A percentile compares a stretch with the other conserved stretches of the same genome.
phyloP scores from a whole-genome alignment of 2,113 vertebrate species.

The Austrofundulus limnaeus region DNA sequence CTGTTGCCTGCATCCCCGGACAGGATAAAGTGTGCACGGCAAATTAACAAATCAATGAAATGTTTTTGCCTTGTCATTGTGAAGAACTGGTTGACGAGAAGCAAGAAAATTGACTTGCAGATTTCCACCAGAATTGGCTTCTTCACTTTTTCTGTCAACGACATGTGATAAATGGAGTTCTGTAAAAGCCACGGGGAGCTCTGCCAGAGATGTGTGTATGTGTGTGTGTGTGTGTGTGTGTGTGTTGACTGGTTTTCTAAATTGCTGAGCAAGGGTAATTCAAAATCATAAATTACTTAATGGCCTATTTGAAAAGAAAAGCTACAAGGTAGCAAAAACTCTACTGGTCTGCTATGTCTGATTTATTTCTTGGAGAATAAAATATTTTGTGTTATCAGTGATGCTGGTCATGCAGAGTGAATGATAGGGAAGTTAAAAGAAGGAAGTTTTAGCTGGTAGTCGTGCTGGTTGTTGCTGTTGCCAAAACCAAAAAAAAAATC shows the following conservation, averaged over 20 bases:
- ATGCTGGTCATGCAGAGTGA: constrained; percentile 5
- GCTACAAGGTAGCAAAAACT: background rate
- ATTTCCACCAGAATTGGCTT: no score
- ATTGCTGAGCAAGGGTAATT: constrained; percentile 8
- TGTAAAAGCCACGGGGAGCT: constrained; percentile 3
- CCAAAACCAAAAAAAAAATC: no score
- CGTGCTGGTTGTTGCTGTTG: background rate
- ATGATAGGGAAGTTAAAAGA: background rate
- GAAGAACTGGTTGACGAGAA: background rate
- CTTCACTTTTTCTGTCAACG: background rate
- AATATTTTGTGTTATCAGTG: constrained; percentile 5
- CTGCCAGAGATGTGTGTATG: constrained; percentile 1
- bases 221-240: no score
- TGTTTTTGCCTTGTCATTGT: background rate
- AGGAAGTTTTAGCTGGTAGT: background rate
- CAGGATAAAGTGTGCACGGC: no score
- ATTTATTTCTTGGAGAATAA: constrained; percentile 19
- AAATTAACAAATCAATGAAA: background rate
- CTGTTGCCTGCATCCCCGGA: no score
- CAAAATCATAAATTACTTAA: constrained; percentile 30
- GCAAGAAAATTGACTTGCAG: no score
- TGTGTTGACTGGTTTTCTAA: constrained; percentile 4
- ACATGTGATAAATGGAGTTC: constrained; percentile 5
- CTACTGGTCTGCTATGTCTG: constrained; percentile 1
- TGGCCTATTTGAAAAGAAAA: background rate